Conservation (phyloP, 2,888 invertebrate genomes). For the Bombylius discolor region DNA sequence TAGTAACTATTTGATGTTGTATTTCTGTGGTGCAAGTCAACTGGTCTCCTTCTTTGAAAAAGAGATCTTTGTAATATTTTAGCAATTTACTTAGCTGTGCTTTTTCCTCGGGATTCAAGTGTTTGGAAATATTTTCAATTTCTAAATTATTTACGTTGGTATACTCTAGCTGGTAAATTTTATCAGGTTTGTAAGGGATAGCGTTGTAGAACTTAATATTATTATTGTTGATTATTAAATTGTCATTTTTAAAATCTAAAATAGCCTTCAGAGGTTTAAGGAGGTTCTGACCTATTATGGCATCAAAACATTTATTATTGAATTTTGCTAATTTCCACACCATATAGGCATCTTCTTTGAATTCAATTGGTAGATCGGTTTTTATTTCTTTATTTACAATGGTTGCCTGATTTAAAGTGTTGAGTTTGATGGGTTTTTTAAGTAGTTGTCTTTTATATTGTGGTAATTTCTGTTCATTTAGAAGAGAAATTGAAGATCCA, state of each 20-base stretch:
- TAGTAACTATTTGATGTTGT: not conserved
- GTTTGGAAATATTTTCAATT: not conserved
- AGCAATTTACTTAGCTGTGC: not conserved
- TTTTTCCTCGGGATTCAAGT: not conserved
- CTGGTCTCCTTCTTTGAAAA: not conserved
- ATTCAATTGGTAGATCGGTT: not conserved
- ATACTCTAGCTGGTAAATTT: not conserved
- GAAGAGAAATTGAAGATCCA: not conserved
- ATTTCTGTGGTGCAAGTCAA: not conserved
- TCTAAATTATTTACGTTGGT: not conserved
- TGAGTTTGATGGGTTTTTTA: not conserved
- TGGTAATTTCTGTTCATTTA: not conserved
- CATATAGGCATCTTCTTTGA: not conserved
- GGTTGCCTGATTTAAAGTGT: not conserved
- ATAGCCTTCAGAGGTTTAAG: not conserved
- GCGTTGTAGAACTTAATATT: not conserved
- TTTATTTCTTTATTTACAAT: not conserved
- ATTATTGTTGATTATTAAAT: not conserved
- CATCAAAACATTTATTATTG: not conserved
- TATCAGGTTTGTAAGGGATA: not conserved
- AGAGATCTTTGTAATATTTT: not conserved
- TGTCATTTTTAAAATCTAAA: not conserved
- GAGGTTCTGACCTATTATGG: constrained; percentile 1
- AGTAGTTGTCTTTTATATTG: not conserved
- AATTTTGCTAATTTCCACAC: not conserved